phyloP scores from a whole-genome alignment of 2,888 invertebrate genomes.

The Spilarctia lutea region DNA sequence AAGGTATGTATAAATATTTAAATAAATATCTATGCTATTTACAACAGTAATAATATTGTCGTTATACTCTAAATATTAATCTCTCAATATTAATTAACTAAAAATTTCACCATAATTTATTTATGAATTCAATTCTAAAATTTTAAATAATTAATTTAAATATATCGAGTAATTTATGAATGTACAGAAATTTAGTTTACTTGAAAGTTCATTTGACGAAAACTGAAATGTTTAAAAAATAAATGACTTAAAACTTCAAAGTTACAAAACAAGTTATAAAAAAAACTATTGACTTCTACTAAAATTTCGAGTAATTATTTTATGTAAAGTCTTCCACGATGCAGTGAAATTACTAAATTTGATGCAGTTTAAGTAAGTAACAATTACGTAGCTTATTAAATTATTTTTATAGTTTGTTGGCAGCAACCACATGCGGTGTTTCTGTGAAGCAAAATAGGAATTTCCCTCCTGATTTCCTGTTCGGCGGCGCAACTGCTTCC shows the following conservation, averaged over 20 bases:
- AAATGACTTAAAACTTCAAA: too few relatives aligned
- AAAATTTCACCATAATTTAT: not conserved
- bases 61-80: too few relatives aligned
- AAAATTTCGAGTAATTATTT: too few relatives aligned
- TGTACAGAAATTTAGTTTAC: not conserved
- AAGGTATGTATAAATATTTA: constrained; percentile 2
- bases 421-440: constrained; percentile 35
- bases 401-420: constrained; percentile 34
- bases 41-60: too few relatives aligned
- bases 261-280: too few relatives aligned
- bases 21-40: not conserved
- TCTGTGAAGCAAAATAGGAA: constrained; percentile 45
- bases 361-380: not conserved
- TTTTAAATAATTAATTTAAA: not conserved
- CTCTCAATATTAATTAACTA: not conserved
- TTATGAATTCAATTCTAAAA: not conserved
- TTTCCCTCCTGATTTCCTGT: constrained; percentile 70
- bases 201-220: not conserved
- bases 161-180: not conserved
- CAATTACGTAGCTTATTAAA: not conserved
- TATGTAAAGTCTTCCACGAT: too few relatives aligned
- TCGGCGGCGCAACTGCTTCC: constrained; percentile 70
- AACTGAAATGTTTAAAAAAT: too few relatives aligned
- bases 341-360: not conserved
- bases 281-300: too few relatives aligned